A percentile compares a stretch with the other conserved stretches of the same genome.
These are phyloP conservation scores for Geotrupes spiniger DNA, from an alignment of 2,888 invertebrate species.

Conservation along the genomic window DNA sequence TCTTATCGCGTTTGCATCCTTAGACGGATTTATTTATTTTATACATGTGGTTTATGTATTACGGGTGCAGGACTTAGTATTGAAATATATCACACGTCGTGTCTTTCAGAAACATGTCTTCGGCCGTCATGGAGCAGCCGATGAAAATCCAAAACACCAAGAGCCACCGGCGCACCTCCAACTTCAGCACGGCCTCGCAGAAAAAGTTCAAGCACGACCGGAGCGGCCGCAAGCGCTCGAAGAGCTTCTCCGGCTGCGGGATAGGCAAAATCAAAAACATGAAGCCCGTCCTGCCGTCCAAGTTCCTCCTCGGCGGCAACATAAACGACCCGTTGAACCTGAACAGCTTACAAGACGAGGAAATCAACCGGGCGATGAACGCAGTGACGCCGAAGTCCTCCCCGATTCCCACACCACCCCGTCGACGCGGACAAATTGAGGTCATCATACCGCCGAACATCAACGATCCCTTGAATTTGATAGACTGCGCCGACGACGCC, in stretches of 20 bases:
- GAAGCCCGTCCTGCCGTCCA: conserved; percentile 84
- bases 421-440: conserved; percentile 78
- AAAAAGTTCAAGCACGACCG: conserved; percentile 48
- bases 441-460: conserved; percentile 90
- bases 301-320: conserved; percentile 91
- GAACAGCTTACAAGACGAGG: conserved; percentile 84
- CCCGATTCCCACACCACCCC: conserved; percentile 80
- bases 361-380: conserved; percentile 75
- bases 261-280: conserved; percentile 51
- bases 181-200: conserved; percentile 29
- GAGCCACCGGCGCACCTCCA: conserved; percentile 23
- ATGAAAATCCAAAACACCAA: conserved; percentile 38
- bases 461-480: conserved; percentile 85
- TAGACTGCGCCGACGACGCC: conserved; percentile 74
- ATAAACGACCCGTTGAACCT: conserved; percentile 93
- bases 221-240: conserved; percentile 63
- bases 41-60: no score
- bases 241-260: conserved; percentile 60
- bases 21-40: no score
- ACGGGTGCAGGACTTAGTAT: no score
- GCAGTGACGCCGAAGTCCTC: conserved; percentile 92
- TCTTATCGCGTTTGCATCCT: no score
- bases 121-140: conserved; percentile 49
- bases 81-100: not conserved
- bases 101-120: conserved; percentile 44